These are phyloP conservation scores for Xiphorhynchus erythropygius DNA, from an alignment of 2,797 vertebrate genomes.

Conservation along the genomic window DNA sequence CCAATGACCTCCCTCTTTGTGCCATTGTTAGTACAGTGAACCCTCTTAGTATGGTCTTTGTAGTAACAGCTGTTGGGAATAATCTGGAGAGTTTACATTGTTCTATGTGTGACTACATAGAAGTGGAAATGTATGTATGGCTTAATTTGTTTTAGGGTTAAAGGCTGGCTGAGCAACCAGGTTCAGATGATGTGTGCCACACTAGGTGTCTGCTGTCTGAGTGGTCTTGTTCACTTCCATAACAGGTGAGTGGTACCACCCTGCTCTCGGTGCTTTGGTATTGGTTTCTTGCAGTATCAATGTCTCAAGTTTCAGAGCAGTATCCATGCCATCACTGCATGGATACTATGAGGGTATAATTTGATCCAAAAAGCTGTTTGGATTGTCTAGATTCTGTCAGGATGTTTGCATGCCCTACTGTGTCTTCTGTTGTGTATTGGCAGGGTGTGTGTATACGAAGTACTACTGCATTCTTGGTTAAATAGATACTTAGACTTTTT, in stretches of 20 bases:
- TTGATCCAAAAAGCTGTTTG: not conserved
- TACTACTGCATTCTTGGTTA: not conserved
- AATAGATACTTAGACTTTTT: not conserved
- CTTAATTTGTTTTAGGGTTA: conserved; percentile 75
- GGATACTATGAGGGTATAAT: not conserved
- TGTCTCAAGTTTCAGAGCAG: not conserved
- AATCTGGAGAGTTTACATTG: not conserved
- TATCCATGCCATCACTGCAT: not conserved
- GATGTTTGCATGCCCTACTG: not conserved
- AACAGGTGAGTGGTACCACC: conserved; percentile 81
- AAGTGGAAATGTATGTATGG: not conserved
- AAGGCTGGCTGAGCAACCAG: conserved; percentile 86
- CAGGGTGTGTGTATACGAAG: not conserved
- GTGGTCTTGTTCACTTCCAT: conserved; percentile 87
- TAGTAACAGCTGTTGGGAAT: not conserved
- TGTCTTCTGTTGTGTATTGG: not conserved
- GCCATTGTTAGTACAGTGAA: not conserved
- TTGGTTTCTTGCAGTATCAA: not conserved
- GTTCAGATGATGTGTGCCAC: conserved; percentile 89
- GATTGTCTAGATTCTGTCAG: not conserved
- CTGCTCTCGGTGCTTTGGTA: not conserved
- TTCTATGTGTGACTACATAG: fast-evolving
- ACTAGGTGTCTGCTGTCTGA: conserved; percentile 85
- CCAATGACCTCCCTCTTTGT: not conserved
- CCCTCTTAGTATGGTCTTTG: not conserved